Percentiles rank a stretch among this genome's conserved stretches.
These are phyloP conservation scores for Drosophila repletoides DNA, from an alignment of 1,140 invertebrate genomes.

Conservation along the genomic window DNA sequence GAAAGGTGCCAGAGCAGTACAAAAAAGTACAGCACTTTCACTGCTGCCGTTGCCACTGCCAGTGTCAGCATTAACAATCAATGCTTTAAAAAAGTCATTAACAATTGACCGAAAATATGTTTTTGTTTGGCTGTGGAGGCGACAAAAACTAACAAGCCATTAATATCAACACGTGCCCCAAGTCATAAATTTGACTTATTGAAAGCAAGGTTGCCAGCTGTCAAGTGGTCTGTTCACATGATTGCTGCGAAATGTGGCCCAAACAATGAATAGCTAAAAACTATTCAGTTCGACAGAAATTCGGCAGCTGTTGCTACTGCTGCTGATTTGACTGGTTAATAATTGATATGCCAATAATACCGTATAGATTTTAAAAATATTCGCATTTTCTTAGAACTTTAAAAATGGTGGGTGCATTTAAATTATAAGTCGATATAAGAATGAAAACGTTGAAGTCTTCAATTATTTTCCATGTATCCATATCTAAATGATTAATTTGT, in stretches of 20 bases:
- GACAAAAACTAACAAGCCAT: constrained; percentile 67
- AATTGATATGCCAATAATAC: constrained; percentile 7
- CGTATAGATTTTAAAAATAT: too few species aligned
- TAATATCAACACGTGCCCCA: constrained; percentile 58
- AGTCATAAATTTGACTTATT: constrained; percentile 53
- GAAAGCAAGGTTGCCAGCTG: constrained; percentile 62
- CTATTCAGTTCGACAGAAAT: constrained; percentile 28
- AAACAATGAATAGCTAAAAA: constrained; percentile 43
- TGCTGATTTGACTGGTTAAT: constrained; percentile 3
- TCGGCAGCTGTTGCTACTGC: constrained; percentile 13
- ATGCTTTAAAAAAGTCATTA: constrained; percentile 45
- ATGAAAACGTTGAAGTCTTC: neutral
- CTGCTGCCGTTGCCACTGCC: constrained; percentile 10
- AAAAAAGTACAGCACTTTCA: constrained; percentile 52
- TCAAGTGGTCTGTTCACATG: constrained; percentile 43
- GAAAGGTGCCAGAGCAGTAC: constrained; percentile 5
- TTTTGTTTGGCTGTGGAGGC: constrained; percentile 30
- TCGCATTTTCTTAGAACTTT: too few species aligned
- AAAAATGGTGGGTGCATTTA: too few species aligned
- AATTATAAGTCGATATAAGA: too few species aligned
- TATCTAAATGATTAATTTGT: constrained; percentile 4
- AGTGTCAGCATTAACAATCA: constrained; percentile 34
- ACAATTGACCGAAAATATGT: constrained; percentile 53
- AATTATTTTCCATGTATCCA: neutral
- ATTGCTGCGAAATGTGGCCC: constrained; percentile 33